These are phyloP conservation scores for Saccostrea glomerata DNA, from an alignment of 1,140 invertebrate genomes.

Conservation along the genomic window DNA sequence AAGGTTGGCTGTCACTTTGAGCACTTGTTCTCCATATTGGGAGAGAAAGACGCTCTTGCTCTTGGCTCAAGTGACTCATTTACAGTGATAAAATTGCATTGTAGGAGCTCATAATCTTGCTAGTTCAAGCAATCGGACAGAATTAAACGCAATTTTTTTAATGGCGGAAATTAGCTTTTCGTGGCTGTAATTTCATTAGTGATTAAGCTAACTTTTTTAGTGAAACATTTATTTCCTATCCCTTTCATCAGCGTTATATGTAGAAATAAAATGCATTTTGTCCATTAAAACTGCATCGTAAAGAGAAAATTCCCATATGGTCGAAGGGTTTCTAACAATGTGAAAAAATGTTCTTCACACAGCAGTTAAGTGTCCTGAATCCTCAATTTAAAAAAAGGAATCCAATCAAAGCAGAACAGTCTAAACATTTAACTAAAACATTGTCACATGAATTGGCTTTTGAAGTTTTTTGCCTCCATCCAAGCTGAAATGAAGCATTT, in stretches of 20 bases:
- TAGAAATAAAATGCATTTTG: constrained; percentile 35
- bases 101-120: constrained; percentile 12
- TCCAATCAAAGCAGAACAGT: constrained; percentile 17
- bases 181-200: constrained; percentile 30
- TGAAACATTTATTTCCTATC: not conserved
- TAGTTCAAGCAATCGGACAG: constrained; percentile 5
- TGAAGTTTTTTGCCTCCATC: constrained; percentile 16
- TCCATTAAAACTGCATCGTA: constrained; percentile 10
- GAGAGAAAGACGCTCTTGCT: not conserved
- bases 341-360: constrained; percentile 10
- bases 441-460: constrained; percentile 34
- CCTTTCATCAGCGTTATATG: constrained; percentile 24
- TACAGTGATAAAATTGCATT: constrained; percentile 1
- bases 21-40: not conserved
- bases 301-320: constrained; percentile 25
- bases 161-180: constrained; percentile 26
- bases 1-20: constrained; percentile 10
- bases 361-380: not conserved
- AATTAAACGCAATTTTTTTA: constrained; percentile 14
- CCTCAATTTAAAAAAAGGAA: not conserved
- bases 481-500: constrained; percentile 25
- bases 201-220: not conserved
- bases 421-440: constrained; percentile 16
- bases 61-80: constrained; percentile 29
- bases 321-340: constrained; percentile 4